Conservation (phyloP, 2,888 invertebrate genomes). For the Andricus quercusramuli region DNA sequence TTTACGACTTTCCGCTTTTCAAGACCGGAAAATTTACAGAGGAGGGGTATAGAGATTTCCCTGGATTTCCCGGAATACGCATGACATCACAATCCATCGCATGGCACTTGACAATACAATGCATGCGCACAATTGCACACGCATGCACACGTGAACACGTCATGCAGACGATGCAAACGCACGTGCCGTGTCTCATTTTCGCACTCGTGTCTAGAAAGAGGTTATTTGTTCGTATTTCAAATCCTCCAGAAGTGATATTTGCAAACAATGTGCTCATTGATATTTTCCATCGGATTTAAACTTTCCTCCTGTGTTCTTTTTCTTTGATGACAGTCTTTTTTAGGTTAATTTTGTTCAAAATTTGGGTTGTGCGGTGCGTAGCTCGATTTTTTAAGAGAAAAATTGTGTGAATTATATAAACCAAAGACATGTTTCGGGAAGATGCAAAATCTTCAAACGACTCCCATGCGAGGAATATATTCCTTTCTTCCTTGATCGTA, state of each 20-base stretch:
- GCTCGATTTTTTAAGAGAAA: neutral
- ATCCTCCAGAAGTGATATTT: neutral
- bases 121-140: too few relatives aligned
- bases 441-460: conserved; percentile 44
- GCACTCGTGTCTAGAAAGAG: too few relatives aligned
- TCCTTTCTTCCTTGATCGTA: conserved; percentile 70
- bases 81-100: neutral
- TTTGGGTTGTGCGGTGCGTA: neutral
- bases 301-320: neutral
- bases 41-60: neutral
- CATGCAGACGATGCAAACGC: too few relatives aligned
- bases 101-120: too few relatives aligned
- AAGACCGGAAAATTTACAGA: conserved; percentile 1
- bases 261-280: too few relatives aligned
- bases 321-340: neutral
- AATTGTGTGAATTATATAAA: neutral
- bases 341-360: neutral
- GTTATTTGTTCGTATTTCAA: neutral
- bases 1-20: conserved; percentile 13
- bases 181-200: too few relatives aligned
- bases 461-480: conserved; percentile 58
- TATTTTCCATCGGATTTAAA: neutral
- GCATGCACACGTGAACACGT: too few relatives aligned
- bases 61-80: conserved; percentile 28
- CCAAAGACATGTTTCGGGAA: conserved; percentile 56